Evolutionary conservation across 2,797 vertebrate species (phyloP), one percentile per base, ranked within the genome.

Genomic region (Stomatorhinus walkeri): DNA sequence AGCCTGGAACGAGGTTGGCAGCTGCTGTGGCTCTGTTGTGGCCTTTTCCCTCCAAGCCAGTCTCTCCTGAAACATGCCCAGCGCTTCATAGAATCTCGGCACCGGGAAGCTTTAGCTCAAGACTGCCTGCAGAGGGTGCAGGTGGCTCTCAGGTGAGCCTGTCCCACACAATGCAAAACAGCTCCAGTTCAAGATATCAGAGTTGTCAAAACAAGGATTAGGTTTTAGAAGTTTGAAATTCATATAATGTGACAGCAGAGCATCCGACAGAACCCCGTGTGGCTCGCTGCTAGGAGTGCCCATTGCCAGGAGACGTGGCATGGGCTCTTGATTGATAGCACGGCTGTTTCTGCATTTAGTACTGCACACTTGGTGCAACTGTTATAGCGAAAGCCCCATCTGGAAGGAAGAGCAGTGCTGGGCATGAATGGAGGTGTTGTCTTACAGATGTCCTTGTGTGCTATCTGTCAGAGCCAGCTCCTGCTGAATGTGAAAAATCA

Each of bases 1-100:
- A 99, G 98, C 0, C 46, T 97, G 88, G 97, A 97, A 91, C 96
- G 94, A 87, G 98, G 97, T 89, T 99, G 98, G 98, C 98, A 99
- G 94, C 95, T 99, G 87, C 94, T 99, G 28, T 99, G 98, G 98
- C 96, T 99, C 28, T 98, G 98, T 93, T 97, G 97, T 0, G 98
- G 98, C 59, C 95, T 99, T 88, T 99, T 99, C 89, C 94, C 98
- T 0, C 98, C 98, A 0, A 94, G 96, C 90, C 97, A 96, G 90
- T 88, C 93, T 0, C 95, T 99, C 87, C 93, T 98, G 88, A 97
- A 93, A 87, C 98, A 99, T 0, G 81, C 96, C n/a, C 97, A 96
- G 94, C 97, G 96, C 54, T 99, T 99, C 93, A 93, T 98, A 36
- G 97, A 99, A 92, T 95, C 97, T 0, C 96, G 96, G 0, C 95